phyloP scores from a whole-genome alignment of 1,140 invertebrate genomes.

The Plutomurus gul region DNA sequence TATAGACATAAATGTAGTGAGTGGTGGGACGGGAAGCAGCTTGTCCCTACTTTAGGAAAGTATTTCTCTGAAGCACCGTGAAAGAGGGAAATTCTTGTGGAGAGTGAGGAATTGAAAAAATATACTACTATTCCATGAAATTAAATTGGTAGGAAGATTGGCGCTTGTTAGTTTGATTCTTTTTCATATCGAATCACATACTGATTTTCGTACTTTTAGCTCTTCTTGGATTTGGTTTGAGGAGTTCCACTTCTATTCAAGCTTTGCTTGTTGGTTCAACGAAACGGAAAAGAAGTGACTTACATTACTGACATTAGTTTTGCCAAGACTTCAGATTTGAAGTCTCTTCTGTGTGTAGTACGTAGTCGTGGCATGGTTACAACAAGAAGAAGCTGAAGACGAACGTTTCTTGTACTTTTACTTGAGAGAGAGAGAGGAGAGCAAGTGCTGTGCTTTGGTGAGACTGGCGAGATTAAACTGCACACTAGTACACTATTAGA shows the following conservation, averaged over 20 bases:
- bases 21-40: no score
- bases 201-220: conserved; percentile 12
- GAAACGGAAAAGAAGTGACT: neutral
- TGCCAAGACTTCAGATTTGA: neutral
- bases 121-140: neutral
- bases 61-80: no score
- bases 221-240: conserved; percentile 12
- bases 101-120: no score
- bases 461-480: no score
- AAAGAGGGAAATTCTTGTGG: no score
- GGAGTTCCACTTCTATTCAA: neutral
- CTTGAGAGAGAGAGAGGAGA: no score
- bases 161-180: conserved; percentile 16
- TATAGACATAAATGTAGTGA: no score
- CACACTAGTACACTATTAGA: no score
- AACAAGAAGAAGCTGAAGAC: neutral
- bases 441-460: no score
- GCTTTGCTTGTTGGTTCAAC: neutral
- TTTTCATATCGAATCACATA: neutral
- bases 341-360: neutral
- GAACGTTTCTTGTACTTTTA: no score
- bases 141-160: neutral
- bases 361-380: no score
- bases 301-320: neutral
- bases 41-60: no score